phyloP scores from a whole-genome alignment of 2,797 vertebrate species.

The Xerus rutilus region DNA sequence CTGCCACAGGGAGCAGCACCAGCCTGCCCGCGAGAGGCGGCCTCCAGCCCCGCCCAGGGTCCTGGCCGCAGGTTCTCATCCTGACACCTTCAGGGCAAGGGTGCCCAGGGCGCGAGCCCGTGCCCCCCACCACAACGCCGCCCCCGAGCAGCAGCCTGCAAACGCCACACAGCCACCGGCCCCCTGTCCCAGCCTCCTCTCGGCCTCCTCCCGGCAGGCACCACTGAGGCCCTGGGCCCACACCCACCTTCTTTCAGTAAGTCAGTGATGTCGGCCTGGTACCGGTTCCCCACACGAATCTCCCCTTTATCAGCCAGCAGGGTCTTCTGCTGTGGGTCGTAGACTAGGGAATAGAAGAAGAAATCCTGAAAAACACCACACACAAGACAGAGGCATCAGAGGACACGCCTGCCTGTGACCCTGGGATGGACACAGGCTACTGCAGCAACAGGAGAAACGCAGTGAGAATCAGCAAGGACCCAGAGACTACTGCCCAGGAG shows the following conservation, averaged over 20 bases:
- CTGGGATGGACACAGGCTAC: background rate
- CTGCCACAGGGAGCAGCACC: too few relatives aligned
- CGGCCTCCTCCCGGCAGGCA: too few relatives aligned
- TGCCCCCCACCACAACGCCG: too few relatives aligned
- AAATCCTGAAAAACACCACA: constrained; percentile 92
- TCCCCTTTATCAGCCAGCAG: constrained; percentile 98
- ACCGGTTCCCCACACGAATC: constrained; percentile 98
- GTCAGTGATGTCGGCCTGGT: constrained; percentile 98
- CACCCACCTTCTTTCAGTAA: constrained; percentile 94
- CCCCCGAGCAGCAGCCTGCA: background rate
- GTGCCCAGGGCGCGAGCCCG: too few relatives aligned
- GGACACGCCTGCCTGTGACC: background rate
- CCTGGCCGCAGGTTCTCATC: too few relatives aligned
- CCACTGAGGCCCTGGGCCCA: background rate
- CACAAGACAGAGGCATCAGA: constrained; percentile 60
- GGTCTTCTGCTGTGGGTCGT: constrained; percentile 99
- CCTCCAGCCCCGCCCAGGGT: too few relatives aligned
- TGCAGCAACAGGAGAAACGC: background rate
- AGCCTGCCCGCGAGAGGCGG: too few relatives aligned
- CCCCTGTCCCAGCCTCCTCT: too few relatives aligned
- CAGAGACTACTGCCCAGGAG: background rate
- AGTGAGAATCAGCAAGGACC: too few relatives aligned
- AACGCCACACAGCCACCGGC: too few relatives aligned
- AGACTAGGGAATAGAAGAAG: constrained; percentile 99
- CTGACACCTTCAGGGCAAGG: background rate